Evolutionary conservation across 1,140 invertebrate genomes (phyloP), one percentile per base, ranked within the genome.

Genomic region (Drosophila athabasca): DNA sequence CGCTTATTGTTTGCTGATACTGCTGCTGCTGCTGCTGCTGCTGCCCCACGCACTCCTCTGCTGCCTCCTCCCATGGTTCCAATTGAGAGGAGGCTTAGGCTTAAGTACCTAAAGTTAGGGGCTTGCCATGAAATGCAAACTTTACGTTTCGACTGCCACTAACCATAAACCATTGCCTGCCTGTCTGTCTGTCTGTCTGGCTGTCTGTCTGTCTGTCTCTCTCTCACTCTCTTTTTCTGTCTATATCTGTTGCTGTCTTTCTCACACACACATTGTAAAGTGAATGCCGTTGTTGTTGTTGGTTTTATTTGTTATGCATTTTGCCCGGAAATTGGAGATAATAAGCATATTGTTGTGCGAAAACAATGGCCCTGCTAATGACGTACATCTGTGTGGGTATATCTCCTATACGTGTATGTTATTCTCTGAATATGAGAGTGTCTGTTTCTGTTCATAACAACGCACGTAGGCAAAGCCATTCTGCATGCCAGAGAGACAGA

Each of bases 261-360:
- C 26, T 39, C 35, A 13, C 43, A 45, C 43, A 45, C 17, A 39
- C 35, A 39, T 39, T 5, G 35, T 13, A 39, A 4, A 39, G 35
- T 13, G 35, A 39, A 39, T 29, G 51, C 11, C 44, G 51, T 17
- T 79, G 76, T 74, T 79, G 76, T 74, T 84, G 77, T 85, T 85
- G 82, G 71, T 85, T 87, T 87, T 85, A 85, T 85, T 87, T 85
- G 83, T 82, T 78, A 78, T 85, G 82, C 82, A 85, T 88, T 85
- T 85, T 85, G 83, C 78, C 78, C 82, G 82, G 82, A 85, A 85
- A 85, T 85, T 85, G 82, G 66, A 85, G 82, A 85, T 85, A 85
- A 85, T 85, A 85, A 85, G 82, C 82, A 85, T 85, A 85, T 85
- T 85, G 82, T 85, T 85, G 78, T 82, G 83, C 65, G 74, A 87